phyloP scores from a whole-genome alignment of 2,797 vertebrate species.

The Lutjanus argentimaculatus region DNA sequence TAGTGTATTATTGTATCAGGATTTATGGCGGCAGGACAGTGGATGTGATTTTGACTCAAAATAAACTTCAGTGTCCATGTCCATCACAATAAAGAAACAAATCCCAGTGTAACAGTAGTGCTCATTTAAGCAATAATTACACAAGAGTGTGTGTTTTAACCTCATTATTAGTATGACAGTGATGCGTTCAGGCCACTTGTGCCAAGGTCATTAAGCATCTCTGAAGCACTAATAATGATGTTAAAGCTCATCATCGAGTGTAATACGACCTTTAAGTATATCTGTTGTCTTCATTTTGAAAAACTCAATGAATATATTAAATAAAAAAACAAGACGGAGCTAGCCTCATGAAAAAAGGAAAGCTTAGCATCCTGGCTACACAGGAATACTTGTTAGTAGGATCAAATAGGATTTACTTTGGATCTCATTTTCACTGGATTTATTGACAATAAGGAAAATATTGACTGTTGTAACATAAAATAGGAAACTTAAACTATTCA shows the following conservation, averaged over 20 bases:
- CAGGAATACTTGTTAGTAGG: not conserved
- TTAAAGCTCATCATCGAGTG: too few relatives aligned
- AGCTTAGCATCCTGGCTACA: not conserved
- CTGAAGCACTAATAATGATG: too few relatives aligned
- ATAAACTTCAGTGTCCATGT: not conserved
- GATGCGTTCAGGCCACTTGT: too few relatives aligned
- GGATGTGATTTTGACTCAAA: not conserved
- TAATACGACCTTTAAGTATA: too few relatives aligned
- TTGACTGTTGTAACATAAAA: not conserved
- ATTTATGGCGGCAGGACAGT: not conserved
- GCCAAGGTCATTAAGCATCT: too few relatives aligned
- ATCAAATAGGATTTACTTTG: not conserved
- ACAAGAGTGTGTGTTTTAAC: too few relatives aligned
- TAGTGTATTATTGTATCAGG: not conserved
- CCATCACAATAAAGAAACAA: not conserved
- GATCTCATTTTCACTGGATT: constrained; percentile 1
- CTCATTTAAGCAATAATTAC: not conserved
- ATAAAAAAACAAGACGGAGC: too few relatives aligned
- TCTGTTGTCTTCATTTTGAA: too few relatives aligned
- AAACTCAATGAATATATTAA: too few relatives aligned
- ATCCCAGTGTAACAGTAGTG: not conserved
- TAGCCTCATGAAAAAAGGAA: too few relatives aligned
- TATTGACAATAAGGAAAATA: not conserved
- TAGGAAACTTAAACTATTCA: too few relatives aligned
- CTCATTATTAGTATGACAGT: too few relatives aligned